These are phyloP conservation scores for Sesia apiformis DNA, from an alignment of 2,888 invertebrate species.

Conservation along the genomic window DNA sequence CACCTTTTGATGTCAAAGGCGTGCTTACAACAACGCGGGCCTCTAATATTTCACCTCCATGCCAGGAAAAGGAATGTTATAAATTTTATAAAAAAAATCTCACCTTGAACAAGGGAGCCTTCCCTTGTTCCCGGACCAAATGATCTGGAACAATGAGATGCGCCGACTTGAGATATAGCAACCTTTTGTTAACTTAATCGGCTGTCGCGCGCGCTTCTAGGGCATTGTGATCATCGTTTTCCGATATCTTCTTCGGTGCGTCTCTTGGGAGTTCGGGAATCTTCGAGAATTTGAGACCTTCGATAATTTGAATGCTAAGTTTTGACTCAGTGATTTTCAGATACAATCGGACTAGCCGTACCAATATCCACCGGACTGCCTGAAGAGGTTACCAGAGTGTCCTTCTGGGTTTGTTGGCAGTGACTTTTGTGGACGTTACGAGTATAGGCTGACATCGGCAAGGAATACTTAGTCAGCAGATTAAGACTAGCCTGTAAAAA, in stretches of 20 bases:
- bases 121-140: slow-evolving; percentile 17
- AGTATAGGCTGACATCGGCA: too few species aligned
- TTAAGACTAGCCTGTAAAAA: too few species aligned
- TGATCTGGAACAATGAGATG: slow-evolving; percentile 24
- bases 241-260: slow-evolving; percentile 23
- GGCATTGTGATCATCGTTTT: slow-evolving; percentile 25
- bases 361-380: too few species aligned
- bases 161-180: slow-evolving; percentile 16
- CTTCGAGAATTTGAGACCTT: slow-evolving; percentile 10
- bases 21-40: not conserved
- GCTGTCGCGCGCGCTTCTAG: slow-evolving; percentile 13
- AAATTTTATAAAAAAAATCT: not conserved
- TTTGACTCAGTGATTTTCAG: too few species aligned
- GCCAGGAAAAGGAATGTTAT: not conserved
- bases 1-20: not conserved
- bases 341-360: too few species aligned
- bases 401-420: too few species aligned
- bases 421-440: too few species aligned
- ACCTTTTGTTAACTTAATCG: slow-evolving; percentile 29
- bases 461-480: too few species aligned
- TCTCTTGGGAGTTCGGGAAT: slow-evolving; percentile 9
- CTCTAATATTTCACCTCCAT: not conserved
- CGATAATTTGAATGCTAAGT: not conserved
- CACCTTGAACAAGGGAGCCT: not conserved
- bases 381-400: too few species aligned